A percentile compares a stretch with the other conserved stretches of the same genome.
phyloP scores from a whole-genome alignment of 2,797 vertebrate species.

The Anguilla megastoma region DNA sequence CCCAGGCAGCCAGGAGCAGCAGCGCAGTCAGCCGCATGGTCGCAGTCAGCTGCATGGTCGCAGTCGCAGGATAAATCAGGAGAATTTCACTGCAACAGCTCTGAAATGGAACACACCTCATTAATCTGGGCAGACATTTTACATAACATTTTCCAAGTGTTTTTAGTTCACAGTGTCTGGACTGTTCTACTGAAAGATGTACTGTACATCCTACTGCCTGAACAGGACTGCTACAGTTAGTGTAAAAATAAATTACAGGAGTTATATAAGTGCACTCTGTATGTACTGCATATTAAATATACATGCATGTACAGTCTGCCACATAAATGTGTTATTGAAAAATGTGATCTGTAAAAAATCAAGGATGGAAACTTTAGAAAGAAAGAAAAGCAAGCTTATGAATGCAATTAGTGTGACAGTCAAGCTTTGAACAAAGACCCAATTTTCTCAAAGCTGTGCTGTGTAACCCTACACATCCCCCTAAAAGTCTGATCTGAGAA shows the following conservation, averaged over 20 bases:
- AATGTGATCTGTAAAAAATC: slow-evolving; percentile 16
- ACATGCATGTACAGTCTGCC: too few relatives aligned
- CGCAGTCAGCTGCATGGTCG: slow-evolving; percentile 21
- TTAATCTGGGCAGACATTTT: not conserved
- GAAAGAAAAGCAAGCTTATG: slow-evolving; percentile 34
- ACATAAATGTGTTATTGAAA: not conserved
- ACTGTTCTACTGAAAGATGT: not conserved
- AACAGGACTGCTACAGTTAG: not conserved
- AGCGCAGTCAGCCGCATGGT: slow-evolving; percentile 75
- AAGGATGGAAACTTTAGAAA: slow-evolving; percentile 36
- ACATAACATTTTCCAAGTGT: not conserved
- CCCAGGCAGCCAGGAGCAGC: slow-evolving; percentile 69
- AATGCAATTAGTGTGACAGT: slow-evolving; percentile 45
- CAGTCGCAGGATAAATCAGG: not conserved
- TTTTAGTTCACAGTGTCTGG: not conserved
- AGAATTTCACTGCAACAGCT: not conserved
- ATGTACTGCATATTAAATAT: not conserved
- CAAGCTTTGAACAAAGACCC: slow-evolving; percentile 35
- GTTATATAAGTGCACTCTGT: not conserved
- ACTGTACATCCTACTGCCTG: not conserved
- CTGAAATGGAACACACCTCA: not conserved
- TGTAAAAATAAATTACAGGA: not conserved
- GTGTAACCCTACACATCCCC: not conserved
- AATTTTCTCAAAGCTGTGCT: not conserved
- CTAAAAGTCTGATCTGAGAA: not conserved